These are phyloP conservation scores for Poecilia gillii DNA, from an alignment of 2,797 vertebrate genomes.

Conservation along the genomic window DNA sequence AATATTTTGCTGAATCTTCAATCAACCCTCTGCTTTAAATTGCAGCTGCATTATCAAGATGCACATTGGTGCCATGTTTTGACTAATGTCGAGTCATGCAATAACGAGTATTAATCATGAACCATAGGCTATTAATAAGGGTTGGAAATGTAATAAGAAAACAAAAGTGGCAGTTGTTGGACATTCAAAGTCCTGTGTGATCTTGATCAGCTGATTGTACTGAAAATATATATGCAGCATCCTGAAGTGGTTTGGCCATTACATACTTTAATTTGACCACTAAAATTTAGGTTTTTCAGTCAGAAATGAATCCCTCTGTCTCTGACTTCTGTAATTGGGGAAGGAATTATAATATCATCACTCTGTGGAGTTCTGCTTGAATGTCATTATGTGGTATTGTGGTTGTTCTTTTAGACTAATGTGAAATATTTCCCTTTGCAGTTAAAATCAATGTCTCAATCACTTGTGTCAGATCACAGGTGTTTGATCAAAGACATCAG, in stretches of 20 bases:
- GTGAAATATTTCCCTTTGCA: neutral
- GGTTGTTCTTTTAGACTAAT: neutral
- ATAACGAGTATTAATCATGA: conserved; percentile 13
- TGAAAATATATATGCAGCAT: neutral
- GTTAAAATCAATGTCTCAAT: neutral
- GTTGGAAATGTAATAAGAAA: neutral
- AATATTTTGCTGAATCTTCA: conserved; percentile 1
- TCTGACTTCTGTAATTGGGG: neutral
- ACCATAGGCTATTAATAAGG: conserved; percentile 6
- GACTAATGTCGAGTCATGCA: conserved; percentile 14
- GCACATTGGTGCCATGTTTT: conserved; percentile 7
- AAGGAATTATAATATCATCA: neutral
- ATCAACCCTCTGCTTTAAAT: conserved; percentile 15
- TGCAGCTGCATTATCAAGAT: neutral
- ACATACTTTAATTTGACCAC: neutral
- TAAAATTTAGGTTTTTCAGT: neutral
- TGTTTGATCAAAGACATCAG: conserved; percentile 13
- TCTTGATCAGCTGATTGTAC: neutral
- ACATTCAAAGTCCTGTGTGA: neutral
- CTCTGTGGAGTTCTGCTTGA: neutral
- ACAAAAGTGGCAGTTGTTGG: conserved; percentile 4
- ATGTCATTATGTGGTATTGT: neutral
- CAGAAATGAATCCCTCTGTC: neutral
- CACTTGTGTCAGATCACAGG: conserved; percentile 19
- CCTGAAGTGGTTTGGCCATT: neutral